Conservation (phyloP, 2,797 vertebrate species). For the Chaetophractus vellerosus region DNA sequence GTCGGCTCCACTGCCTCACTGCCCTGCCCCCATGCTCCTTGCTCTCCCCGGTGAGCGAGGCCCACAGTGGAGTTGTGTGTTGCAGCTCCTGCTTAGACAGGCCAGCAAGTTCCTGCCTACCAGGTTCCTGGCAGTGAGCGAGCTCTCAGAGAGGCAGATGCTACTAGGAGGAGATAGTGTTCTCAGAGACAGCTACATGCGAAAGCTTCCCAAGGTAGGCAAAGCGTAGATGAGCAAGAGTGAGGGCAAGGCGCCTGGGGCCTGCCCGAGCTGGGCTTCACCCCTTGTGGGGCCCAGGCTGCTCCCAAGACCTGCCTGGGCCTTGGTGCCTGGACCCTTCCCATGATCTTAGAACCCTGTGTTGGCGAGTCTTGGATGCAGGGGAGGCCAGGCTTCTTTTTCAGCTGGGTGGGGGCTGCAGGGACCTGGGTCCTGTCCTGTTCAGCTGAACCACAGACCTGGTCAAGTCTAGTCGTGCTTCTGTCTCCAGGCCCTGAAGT, state of each 20-base stretch:
- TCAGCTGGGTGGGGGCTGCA: background rate
- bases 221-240: slow-evolving; percentile 40
- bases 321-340: background rate
- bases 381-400: background rate
- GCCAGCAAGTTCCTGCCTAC: slow-evolving; percentile 76
- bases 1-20: background rate
- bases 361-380: background rate
- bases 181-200: slow-evolving; percentile 76
- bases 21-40: fast-evolving
- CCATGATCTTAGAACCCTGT: background rate
- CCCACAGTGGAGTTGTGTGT: slow-evolving; percentile 75
- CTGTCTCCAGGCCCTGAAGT: background rate
- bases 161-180: slow-evolving; percentile 82
- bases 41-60: background rate
- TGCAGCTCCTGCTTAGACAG: slow-evolving; percentile 83
- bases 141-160: slow-evolving; percentile 83
- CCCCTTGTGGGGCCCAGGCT: background rate
- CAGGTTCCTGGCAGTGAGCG: slow-evolving; percentile 74
- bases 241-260: background rate
- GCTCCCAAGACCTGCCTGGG: background rate
- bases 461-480: background rate
- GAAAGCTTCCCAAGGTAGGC: slow-evolving; percentile 72
- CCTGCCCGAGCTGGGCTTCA: background rate
- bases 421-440: background rate
- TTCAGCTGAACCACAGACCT: background rate